Percentiles rank a stretch among this genome's conserved stretches.
Conservation (phyloP, 2,888 invertebrate genomes). For the Spodoptera littoralis region DNA sequence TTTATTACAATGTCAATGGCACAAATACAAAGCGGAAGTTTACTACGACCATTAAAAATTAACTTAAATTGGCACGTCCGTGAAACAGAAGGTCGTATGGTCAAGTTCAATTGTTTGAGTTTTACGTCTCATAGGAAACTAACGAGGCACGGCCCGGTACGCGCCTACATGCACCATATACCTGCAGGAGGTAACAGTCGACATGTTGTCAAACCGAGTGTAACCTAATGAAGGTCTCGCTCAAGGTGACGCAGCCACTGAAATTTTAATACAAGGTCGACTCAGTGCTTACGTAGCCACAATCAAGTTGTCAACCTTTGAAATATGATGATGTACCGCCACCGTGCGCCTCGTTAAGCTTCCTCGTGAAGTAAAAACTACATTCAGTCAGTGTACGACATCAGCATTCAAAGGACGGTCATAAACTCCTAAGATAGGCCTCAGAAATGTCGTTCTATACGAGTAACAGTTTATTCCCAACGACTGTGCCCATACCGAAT, state of each 20-base stretch:
- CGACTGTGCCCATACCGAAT: constrained; percentile 71
- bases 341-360: constrained; percentile 63
- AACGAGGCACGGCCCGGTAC: background rate
- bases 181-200: constrained; percentile 34
- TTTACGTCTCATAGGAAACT: constrained; percentile 25
- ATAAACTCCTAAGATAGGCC: constrained; percentile 28
- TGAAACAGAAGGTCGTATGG: constrained; percentile 14
- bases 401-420: constrained; percentile 45
- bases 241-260: constrained; percentile 78
- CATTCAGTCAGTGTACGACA: constrained; percentile 59
- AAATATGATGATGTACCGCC: constrained; percentile 71
- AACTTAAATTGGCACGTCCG: constrained; percentile 4
- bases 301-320: constrained; percentile 83
- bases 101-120: constrained; percentile 24
- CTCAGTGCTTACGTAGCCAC: constrained; percentile 70
- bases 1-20: constrained; percentile 7
- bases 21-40: constrained; percentile 9
- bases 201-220: constrained; percentile 30
- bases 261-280: constrained; percentile 78
- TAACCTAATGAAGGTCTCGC: constrained; percentile 60
- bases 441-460: constrained; percentile 75
- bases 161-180: constrained; percentile 2
- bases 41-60: constrained; percentile 7
- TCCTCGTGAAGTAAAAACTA: constrained; percentile 57
- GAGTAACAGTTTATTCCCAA: constrained; percentile 70